phyloP scores from a whole-genome alignment of 2,113 vertebrate species.

The Melanerpes formicivorus region DNA sequence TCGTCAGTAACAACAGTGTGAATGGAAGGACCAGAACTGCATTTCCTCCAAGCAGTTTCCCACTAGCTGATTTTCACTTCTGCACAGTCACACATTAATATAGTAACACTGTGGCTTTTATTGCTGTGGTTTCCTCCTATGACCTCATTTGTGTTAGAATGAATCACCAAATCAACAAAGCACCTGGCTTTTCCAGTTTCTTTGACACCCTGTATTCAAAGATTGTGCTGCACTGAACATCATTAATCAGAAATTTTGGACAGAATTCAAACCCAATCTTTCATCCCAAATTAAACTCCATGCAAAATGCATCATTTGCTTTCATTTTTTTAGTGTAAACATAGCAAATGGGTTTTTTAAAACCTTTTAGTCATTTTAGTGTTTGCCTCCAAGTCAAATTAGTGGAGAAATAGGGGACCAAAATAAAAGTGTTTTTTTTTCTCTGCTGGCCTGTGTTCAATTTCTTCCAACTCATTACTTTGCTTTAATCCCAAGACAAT shows the following conservation, averaged over 20 bases:
- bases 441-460: neutral
- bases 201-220: neutral
- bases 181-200: neutral
- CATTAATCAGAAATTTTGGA: neutral
- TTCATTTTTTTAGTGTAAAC: neutral
- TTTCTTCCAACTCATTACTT: neutral
- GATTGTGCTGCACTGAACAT: neutral
- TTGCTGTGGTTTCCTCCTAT: neutral
- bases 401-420: neutral
- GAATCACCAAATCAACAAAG: neutral
- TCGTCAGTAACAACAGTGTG: rapidly evolving
- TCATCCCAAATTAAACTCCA: neutral
- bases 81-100: too few relatives aligned
- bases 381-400: neutral
- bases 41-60: too few relatives aligned
- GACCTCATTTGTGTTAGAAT: neutral
- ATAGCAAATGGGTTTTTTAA: neutral
- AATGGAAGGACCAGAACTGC: neutral
- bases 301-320: rapidly evolving
- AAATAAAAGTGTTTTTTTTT: neutral
- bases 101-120: neutral
- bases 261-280: neutral
- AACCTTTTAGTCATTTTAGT: neutral
- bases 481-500: neutral
- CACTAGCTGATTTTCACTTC: too few relatives aligned